Evolutionary conservation across 1,140 invertebrate species (phyloP).

Genomic region (Phthorimaea operculella): DNA sequence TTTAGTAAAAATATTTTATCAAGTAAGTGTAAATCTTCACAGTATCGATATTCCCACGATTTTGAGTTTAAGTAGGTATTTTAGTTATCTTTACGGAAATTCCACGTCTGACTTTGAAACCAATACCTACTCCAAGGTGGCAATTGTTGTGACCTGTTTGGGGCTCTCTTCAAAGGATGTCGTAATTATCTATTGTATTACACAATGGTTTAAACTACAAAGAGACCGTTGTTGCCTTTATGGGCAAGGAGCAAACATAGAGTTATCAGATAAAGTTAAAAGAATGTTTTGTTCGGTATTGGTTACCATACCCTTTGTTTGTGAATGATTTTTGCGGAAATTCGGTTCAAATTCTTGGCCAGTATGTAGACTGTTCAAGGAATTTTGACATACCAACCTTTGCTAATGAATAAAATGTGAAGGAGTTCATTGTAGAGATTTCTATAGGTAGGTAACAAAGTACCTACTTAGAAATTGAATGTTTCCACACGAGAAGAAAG

Average conservation of each 20-base stretch:
- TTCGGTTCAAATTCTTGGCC: too few species aligned
- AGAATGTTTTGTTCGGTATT: constrained; percentile 1
- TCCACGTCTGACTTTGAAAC: not conserved
- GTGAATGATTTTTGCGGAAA: not conserved
- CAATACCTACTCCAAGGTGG: not conserved
- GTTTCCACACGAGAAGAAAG: too few species aligned
- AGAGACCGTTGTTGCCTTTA: constrained; percentile 25
- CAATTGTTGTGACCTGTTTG: not conserved
- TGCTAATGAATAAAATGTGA: too few species aligned
- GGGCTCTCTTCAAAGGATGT: constrained; percentile 19
- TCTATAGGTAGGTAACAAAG: too few species aligned
- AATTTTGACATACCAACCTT: too few species aligned
- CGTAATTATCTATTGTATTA: constrained; percentile 30
- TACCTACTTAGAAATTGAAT: too few species aligned
- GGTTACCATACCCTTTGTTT: not conserved
- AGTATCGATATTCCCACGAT: too few species aligned
- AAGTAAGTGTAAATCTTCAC: too few species aligned
- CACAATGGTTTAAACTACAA: constrained; percentile 22
- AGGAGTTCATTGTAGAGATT: too few species aligned
- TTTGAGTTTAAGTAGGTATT: too few species aligned
- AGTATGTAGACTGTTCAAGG: too few species aligned
- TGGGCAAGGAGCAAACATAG: constrained; percentile 28
- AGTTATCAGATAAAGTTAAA: constrained; percentile 29
- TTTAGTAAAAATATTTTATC: too few species aligned
- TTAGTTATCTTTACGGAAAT: not conserved